These are phyloP conservation scores for Nematostella vectensis DNA, from an alignment of 92 coral and sea anemone species.

Conservation along the genomic window DNA sequence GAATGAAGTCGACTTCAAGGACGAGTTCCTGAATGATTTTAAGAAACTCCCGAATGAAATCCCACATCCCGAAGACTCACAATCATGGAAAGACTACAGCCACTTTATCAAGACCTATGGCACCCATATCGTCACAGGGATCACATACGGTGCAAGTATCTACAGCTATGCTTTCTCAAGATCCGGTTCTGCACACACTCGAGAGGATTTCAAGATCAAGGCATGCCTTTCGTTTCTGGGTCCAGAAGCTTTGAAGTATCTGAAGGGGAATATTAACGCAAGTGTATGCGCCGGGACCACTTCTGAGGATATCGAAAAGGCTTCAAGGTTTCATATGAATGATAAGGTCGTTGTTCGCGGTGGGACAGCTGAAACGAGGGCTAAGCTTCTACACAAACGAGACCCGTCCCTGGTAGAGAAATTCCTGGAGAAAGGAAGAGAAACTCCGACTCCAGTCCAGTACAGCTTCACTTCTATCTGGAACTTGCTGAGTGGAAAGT, in stretches of 20 bases:
- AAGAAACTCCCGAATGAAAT: slow-evolving; percentile 11
- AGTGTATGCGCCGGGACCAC: slow-evolving; percentile 48
- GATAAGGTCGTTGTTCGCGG: slow-evolving; percentile 33
- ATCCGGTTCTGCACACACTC: slow-evolving; percentile 2
- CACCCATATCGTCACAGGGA: slow-evolving; percentile 41
- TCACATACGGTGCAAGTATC: slow-evolving; percentile 39
- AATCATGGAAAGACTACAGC: slow-evolving; percentile 34
- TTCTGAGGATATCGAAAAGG: slow-evolving; percentile 20
- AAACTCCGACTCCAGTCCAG: slow-evolving; percentile 11
- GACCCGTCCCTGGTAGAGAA: slow-evolving; percentile 6
- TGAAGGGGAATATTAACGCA: slow-evolving; percentile 18
- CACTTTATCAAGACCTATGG: slow-evolving; percentile 38
- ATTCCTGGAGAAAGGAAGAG: slow-evolving; percentile 28
- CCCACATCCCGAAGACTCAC: slow-evolving; percentile 8
- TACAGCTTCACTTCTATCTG: slow-evolving; percentile 27
- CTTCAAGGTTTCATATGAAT: slow-evolving; percentile 16
- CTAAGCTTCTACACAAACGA: slow-evolving; percentile 18
- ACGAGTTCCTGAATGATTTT: slow-evolving; percentile 22
- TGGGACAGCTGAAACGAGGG: slow-evolving; percentile 26
- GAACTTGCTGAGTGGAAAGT: slow-evolving; percentile 22
- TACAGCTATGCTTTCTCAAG: slow-evolving; percentile 51
- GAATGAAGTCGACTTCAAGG: slow-evolving; percentile 6
- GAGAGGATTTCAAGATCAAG: slow-evolving; percentile 41
- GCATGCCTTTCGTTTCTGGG: slow-evolving; percentile 51
- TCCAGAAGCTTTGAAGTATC: no score